A percentile compares a stretch with the other conserved stretches of the same genome.
These are phyloP conservation scores for Acanthornis magna DNA, from an alignment of 2,797 vertebrate genomes.

Conservation along the genomic window DNA sequence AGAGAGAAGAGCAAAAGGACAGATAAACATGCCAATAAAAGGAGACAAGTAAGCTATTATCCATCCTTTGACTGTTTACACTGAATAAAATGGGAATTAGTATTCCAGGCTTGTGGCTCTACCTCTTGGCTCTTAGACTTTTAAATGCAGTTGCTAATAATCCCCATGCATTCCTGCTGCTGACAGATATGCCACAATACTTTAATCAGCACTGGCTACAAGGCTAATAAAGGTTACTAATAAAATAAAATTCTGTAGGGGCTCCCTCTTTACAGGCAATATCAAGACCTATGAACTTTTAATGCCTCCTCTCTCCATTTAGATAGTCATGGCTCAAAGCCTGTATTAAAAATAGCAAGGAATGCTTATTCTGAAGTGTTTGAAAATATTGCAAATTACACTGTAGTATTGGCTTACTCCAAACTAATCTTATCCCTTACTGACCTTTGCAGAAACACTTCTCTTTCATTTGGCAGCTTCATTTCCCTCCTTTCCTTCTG, in stretches of 20 bases:
- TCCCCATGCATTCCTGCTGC: conserved; percentile 65
- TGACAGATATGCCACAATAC: conserved; percentile 66
- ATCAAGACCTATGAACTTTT: conserved; percentile 76
- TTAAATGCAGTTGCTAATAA: conserved; percentile 74
- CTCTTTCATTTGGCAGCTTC: conserved; percentile 72
- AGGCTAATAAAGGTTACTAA: conserved; percentile 75
- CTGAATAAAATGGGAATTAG: conserved; percentile 55
- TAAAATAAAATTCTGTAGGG: conserved; percentile 74
- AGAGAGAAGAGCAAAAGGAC: conserved; percentile 2
- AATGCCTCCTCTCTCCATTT: conserved; percentile 72
- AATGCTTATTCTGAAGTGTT: conserved; percentile 74
- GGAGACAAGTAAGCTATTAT: background rate
- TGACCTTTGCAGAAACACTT: conserved; percentile 73
- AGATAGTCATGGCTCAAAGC: conserved; percentile 74
- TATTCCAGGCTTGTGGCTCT: conserved; percentile 62
- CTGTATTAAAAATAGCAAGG: conserved; percentile 70
- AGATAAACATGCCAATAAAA: conserved; percentile 36
- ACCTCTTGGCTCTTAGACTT: conserved; percentile 65
- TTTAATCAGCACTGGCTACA: conserved; percentile 70
- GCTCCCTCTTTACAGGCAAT: conserved; percentile 71
- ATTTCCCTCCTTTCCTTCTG: conserved; percentile 66
- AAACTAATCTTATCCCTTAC: conserved; percentile 67
- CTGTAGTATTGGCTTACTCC: conserved; percentile 56
- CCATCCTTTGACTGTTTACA: background rate
- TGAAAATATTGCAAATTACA: conserved; percentile 75